Evolutionary conservation across 2,888 invertebrate species (phyloP).

Genomic region (Drosophila fungiperda): DNA sequence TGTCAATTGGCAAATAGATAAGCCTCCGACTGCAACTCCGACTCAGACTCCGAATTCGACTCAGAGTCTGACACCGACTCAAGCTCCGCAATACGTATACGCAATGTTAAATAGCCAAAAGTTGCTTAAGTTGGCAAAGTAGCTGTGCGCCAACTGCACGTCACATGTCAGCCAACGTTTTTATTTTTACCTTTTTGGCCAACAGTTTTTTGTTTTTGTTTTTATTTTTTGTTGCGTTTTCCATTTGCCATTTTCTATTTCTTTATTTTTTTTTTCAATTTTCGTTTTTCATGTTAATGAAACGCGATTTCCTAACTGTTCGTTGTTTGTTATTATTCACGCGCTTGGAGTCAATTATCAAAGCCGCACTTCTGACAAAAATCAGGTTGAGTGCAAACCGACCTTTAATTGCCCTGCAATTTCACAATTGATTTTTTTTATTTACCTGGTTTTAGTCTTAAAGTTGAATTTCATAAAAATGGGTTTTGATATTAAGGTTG

Average conservation of each 20-base stretch:
- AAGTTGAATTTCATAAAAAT: background rate
- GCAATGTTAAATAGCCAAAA: slow-evolving; percentile 62
- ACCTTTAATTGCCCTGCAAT: slow-evolving; percentile 14
- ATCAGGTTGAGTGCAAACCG: background rate
- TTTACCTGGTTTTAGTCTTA: background rate
- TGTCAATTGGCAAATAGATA: slow-evolving; percentile 57
- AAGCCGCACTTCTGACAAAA: slow-evolving; percentile 44
- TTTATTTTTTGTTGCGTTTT: slow-evolving; percentile 36
- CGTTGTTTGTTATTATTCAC: slow-evolving; percentile 77
- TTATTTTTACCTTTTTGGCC: slow-evolving; percentile 24
- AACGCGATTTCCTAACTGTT: slow-evolving; percentile 76
- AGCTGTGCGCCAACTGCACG: slow-evolving; percentile 33
- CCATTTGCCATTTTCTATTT: slow-evolving; percentile 59
- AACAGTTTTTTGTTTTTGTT: slow-evolving; percentile 35
- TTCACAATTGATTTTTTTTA: accelerated
- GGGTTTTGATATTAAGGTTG: background rate
- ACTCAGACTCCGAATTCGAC: background rate
- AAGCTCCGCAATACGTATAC: slow-evolving; percentile 59
- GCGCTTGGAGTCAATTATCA: slow-evolving; percentile 80
- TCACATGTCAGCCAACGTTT: slow-evolving; percentile 47
- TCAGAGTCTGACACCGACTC: slow-evolving; percentile 1
- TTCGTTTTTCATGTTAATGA: slow-evolving; percentile 71
- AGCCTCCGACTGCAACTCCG: slow-evolving; percentile 17
- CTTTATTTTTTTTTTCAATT: slow-evolving; percentile 38
- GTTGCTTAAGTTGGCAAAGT: slow-evolving; percentile 33